Evolutionary conservation across 2,113 vertebrate genomes (phyloP).

Genomic region (Campylomormyrus numenius): DNA sequence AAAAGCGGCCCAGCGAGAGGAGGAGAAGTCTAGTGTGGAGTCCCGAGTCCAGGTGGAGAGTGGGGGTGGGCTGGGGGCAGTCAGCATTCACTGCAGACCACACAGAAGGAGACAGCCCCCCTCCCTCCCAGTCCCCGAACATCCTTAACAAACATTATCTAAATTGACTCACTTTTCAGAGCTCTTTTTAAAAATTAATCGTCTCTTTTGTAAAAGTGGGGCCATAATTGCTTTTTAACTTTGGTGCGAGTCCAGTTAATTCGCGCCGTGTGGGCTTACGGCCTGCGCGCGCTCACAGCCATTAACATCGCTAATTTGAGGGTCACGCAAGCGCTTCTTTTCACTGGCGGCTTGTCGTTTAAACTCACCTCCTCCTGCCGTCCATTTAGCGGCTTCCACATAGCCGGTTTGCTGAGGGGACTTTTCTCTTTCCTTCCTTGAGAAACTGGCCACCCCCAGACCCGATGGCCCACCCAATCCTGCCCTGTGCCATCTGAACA

Average conservation of each 20-base stretch:
- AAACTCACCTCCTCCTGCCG: background rate
- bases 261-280: background rate
- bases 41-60: conserved; percentile 72
- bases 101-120: background rate
- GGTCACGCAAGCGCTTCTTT: background rate
- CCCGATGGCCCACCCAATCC: background rate
- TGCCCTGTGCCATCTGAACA: background rate
- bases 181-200: background rate
- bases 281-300: background rate
- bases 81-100: background rate
- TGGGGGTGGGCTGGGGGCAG: background rate
- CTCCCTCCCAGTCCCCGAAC: background rate
- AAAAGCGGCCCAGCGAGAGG: conserved; percentile 64
- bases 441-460: background rate
- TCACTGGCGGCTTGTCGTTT: background rate
- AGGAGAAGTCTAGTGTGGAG: conserved; percentile 65
- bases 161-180: background rate
- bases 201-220: background rate
- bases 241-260: background rate
- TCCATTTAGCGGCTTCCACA: background rate
- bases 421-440: background rate
- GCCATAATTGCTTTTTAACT: background rate
- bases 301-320: conserved; percentile 6
- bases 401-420: background rate
- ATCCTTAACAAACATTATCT: background rate